Conservation (phyloP, 2,797 vertebrate species). For the Xyrichtys novacula region DNA sequence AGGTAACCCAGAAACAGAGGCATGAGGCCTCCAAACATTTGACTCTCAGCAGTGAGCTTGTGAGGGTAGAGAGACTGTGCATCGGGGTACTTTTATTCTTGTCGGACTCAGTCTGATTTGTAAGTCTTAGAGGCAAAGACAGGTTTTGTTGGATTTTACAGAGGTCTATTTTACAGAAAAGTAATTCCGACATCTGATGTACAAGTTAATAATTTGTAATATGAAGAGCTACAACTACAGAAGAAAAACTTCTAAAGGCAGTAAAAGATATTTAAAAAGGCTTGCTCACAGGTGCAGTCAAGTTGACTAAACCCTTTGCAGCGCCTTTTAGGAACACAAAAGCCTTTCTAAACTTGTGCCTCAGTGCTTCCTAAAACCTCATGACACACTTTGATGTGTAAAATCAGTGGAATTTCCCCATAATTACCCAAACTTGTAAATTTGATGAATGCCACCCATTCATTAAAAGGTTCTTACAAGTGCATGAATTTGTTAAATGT, state of each 20-base stretch:
- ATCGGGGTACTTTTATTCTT: not conserved
- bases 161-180: too few species aligned
- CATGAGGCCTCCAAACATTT: constrained; percentile 55
- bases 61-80: constrained; percentile 30
- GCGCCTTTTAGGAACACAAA: not conserved
- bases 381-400: not conserved
- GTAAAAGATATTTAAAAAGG: not conserved
- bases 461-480: not conserved
- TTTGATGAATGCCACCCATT: not conserved
- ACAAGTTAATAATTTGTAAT: too few species aligned
- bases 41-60: not conserved
- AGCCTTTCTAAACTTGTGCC: not conserved
- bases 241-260: too few species aligned
- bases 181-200: too few species aligned
- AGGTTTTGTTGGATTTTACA: not conserved
- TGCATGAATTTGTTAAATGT: not conserved
- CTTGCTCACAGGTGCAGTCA: too few species aligned
- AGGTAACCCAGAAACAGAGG: constrained; percentile 82
- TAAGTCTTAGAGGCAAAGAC: not conserved
- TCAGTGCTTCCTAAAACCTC: not conserved
- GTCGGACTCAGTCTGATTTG: constrained; percentile 5
- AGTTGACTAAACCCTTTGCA: not conserved
- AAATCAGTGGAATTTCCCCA: not conserved
- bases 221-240: too few species aligned
- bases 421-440: not conserved